phyloP scores from a whole-genome alignment of 2,113 vertebrate species.

The Eonycteris spelaea region DNA sequence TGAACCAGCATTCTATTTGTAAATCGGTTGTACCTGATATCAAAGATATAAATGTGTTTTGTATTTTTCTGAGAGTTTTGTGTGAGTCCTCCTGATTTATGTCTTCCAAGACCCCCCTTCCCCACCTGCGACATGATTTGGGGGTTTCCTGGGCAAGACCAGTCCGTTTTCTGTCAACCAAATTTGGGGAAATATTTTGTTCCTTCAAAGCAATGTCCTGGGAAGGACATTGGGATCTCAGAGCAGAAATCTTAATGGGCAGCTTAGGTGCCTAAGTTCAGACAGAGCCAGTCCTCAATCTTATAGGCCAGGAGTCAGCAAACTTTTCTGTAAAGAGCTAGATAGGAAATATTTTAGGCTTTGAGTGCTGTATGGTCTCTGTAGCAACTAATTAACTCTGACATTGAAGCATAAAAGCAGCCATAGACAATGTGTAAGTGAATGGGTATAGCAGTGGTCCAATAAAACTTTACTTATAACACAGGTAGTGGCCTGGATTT shows the following conservation, averaged over 20 bases:
- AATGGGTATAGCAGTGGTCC: not conserved
- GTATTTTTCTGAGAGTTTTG: not conserved
- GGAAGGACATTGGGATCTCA: not conserved
- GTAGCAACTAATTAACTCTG: not conserved
- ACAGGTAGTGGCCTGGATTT: not conserved
- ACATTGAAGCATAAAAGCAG: not conserved
- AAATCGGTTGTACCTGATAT: too few species aligned
- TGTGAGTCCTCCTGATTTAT: not conserved
- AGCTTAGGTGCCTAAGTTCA: not conserved
- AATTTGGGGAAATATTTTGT: not conserved
- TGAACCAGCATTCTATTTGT: not conserved
- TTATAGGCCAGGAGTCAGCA: not conserved
- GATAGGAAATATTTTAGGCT: constrained; percentile 25
- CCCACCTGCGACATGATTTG: not conserved
- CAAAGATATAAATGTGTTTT: not conserved
- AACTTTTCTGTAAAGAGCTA: not conserved
- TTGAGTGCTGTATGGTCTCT: not conserved
- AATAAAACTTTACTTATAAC: constrained; percentile 48
- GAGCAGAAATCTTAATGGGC: not conserved
- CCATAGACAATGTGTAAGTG: not conserved
- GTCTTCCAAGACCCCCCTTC: not conserved
- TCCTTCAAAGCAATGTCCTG: not conserved
- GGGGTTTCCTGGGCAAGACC: not conserved
- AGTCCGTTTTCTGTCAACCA: not conserved
- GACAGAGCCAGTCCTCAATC: not conserved